phyloP scores from a whole-genome alignment of 92 coral and sea anemone species.

The Isaurus tuberculatus region DNA sequence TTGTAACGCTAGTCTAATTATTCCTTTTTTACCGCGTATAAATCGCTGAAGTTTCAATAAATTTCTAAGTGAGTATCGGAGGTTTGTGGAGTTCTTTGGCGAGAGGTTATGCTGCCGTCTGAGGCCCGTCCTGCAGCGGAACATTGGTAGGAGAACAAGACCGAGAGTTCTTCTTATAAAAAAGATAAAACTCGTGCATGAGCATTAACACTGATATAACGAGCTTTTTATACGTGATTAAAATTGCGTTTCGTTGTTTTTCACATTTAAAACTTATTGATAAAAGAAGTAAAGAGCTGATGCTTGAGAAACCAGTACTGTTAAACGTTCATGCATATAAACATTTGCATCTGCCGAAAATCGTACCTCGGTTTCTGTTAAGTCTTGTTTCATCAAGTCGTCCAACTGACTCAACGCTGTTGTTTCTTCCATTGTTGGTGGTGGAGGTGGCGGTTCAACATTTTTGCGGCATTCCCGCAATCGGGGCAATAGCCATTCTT shows the following conservation, averaged over 20 bases:
- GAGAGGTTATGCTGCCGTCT: no score
- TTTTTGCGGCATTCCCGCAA: not conserved
- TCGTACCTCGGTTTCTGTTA: not conserved
- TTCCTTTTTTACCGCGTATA: no score
- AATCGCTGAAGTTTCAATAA: no score
- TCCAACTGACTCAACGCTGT: not conserved
- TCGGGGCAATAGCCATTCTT: not conserved
- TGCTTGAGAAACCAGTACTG: no score
- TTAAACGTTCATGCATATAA: no score
- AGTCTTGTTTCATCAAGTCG: not conserved
- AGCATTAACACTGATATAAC: not conserved
- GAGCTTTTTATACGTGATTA: not conserved
- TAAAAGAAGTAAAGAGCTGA: no score
- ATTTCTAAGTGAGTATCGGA: no score
- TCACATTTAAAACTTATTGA: not conserved
- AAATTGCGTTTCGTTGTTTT: not conserved
- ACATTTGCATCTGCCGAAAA: not conserved
- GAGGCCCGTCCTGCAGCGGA: no score
- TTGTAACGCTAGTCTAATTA: no score
- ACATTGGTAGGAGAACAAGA: not conserved
- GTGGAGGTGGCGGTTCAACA: not conserved
- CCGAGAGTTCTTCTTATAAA: not conserved
- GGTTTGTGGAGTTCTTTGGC: no score
- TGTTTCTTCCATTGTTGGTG: not conserved
- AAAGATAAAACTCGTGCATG: no score